phyloP scores from a whole-genome alignment of 2,113 vertebrate genomes.

The Pycnonotus jocosus region DNA sequence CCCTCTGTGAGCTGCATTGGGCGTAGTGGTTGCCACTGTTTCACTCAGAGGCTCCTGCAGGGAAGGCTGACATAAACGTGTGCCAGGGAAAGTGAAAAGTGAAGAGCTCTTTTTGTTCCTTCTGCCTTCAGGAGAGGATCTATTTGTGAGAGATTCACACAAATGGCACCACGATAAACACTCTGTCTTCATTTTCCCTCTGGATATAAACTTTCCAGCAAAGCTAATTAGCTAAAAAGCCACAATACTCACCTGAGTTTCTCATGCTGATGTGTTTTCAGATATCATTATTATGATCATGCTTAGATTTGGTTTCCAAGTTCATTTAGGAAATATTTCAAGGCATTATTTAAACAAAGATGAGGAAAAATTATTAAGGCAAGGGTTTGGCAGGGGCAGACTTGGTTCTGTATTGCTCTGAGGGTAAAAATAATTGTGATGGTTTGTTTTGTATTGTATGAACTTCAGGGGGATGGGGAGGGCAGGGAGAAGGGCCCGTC shows the following conservation, averaged over 20 bases:
- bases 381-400: not conserved
- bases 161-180: accelerated
- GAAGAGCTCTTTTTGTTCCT: not conserved
- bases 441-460: not conserved
- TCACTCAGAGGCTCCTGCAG: not conserved
- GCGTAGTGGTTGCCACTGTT: not conserved
- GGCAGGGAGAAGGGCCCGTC: not conserved
- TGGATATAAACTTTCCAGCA: not conserved
- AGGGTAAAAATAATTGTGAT: not conserved
- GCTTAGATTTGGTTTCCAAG: not conserved
- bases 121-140: not conserved
- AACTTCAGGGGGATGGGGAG: not conserved
- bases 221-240: not conserved
- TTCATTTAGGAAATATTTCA: not conserved
- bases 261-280: not conserved
- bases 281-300: not conserved
- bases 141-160: not conserved
- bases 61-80: accelerated
- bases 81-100: not conserved
- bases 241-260: not conserved
- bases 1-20: not conserved
- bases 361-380: not conserved
- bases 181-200: not conserved
- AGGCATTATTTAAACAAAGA: not conserved
- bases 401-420: not conserved